Evolutionary conservation across 2,888 invertebrate genomes (phyloP).

Genomic region (Dynastes grantii): DNA sequence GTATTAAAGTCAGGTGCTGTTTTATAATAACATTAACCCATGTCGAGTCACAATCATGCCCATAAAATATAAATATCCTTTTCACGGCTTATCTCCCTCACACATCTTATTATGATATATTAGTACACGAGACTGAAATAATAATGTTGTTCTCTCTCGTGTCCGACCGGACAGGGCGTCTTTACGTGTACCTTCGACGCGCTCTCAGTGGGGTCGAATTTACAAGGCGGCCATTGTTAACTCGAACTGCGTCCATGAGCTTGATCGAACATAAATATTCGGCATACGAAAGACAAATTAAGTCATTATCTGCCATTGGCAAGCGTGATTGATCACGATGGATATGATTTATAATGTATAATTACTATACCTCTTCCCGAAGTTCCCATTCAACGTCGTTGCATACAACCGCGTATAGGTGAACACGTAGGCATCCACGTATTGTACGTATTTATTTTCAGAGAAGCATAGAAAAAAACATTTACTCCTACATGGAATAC

Average conservation of each 20-base stretch:
- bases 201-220: constrained; percentile 42
- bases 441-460: constrained; percentile 11
- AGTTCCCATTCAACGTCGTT: constrained; percentile 31
- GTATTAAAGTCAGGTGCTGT: constrained; percentile 40
- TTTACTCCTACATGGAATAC: constrained; percentile 9
- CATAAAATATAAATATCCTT: constrained; percentile 45
- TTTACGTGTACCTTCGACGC: constrained; percentile 29
- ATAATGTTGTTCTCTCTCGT: constrained; percentile 45
- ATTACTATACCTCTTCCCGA: constrained; percentile 62
- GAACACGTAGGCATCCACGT: constrained; percentile 1
- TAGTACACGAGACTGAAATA: constrained; percentile 44
- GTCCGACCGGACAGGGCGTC: constrained; percentile 41
- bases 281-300: constrained; percentile 63
- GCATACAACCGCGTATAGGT: background rate
- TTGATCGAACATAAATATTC: constrained; percentile 55
- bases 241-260: constrained; percentile 16
- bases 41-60: constrained; percentile 40
- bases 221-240: constrained; percentile 61
- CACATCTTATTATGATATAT: constrained; percentile 45
- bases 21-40: constrained; percentile 42
- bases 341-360: constrained; percentile 65
- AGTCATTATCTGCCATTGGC: constrained; percentile 64
- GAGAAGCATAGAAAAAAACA: constrained; percentile 4
- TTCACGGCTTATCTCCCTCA: constrained; percentile 41
- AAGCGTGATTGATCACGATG: constrained; percentile 65